Evolutionary conservation across 2,888 invertebrate genomes (phyloP).

Genomic region (Rugalucina vietnamica): DNA sequence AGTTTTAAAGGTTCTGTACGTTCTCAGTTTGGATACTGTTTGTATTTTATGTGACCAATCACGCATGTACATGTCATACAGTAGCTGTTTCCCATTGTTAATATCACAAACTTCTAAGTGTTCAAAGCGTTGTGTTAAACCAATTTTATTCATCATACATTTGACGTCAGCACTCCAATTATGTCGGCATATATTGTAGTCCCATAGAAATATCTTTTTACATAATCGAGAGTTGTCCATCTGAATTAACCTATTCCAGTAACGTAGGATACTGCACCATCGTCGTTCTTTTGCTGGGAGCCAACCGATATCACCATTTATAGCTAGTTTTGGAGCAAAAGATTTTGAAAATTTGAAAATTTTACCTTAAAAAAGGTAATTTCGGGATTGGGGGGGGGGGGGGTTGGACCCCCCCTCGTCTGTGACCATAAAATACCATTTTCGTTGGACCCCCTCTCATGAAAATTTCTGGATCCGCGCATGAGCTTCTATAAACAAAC

Average conservation of each 20-base stretch:
- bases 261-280: not conserved
- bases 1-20: not conserved
- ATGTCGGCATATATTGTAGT: constrained; percentile 15
- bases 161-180: not conserved
- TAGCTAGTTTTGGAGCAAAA: constrained; percentile 27
- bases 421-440: no score
- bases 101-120: not conserved
- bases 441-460: no score
- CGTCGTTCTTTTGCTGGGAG: not conserved
- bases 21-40: not conserved
- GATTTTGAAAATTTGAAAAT: no score
- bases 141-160: not conserved
- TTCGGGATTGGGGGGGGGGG: no score
- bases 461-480: no score
- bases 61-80: not conserved
- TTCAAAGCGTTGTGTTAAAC: not conserved
- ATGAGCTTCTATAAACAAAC: no score
- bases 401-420: no score
- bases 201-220: constrained; percentile 10
- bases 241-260: not conserved
- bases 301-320: constrained; percentile 34
- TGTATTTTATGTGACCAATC: not conserved
- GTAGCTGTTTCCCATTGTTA: not conserved
- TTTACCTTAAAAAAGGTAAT: no score
- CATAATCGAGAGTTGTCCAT: not conserved